Evolutionary conservation across 2,797 vertebrate genomes (phyloP).

Genomic region (Sparus aurata): DNA sequence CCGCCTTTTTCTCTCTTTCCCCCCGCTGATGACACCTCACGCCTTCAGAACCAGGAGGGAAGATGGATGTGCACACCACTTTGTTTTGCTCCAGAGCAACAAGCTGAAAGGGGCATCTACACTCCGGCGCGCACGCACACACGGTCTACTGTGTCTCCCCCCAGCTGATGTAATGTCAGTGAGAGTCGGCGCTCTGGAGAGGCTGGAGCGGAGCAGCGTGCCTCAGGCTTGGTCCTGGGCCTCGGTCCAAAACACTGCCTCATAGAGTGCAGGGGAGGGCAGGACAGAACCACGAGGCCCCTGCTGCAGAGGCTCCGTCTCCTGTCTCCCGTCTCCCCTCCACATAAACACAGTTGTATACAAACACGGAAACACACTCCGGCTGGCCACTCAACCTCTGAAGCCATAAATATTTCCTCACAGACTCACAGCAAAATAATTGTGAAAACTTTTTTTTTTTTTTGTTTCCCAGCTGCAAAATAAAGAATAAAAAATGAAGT

Average conservation of each 20-base stretch:
- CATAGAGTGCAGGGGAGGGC: conserved; percentile 80
- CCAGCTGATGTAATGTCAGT: conserved; percentile 80
- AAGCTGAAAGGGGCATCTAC: conserved; percentile 57
- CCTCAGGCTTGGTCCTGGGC: conserved; percentile 88
- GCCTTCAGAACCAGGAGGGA: conserved; percentile 9
- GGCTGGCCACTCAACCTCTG: conserved; percentile 33
- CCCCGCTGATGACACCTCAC: conserved; percentile 32
- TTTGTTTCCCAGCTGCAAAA: too few species aligned
- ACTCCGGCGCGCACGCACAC: conserved; percentile 34
- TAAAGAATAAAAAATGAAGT: too few species aligned
- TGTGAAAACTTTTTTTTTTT: conserved; percentile 13
- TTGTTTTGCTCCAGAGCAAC: conserved; percentile 58
- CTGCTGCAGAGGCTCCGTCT: conserved; percentile 67
- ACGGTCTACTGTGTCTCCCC: conserved; percentile 64
- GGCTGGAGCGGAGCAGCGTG: conserved; percentile 78
- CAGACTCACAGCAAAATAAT: conserved; percentile 29
- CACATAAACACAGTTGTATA: conserved; percentile 60
- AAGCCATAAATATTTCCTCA: conserved; percentile 64
- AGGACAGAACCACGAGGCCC: conserved; percentile 76
- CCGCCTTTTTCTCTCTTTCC: conserved; percentile 30
- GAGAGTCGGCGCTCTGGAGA: conserved; percentile 77
- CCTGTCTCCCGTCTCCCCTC: conserved; percentile 43
- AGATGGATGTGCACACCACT: conserved; percentile 43
- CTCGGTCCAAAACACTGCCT: conserved; percentile 86
- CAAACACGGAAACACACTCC: conserved; percentile 50